These are phyloP conservation scores for Phenganax stokvisi DNA, from an alignment of 92 coral and sea anemone genomes.

Conservation along the genomic window DNA sequence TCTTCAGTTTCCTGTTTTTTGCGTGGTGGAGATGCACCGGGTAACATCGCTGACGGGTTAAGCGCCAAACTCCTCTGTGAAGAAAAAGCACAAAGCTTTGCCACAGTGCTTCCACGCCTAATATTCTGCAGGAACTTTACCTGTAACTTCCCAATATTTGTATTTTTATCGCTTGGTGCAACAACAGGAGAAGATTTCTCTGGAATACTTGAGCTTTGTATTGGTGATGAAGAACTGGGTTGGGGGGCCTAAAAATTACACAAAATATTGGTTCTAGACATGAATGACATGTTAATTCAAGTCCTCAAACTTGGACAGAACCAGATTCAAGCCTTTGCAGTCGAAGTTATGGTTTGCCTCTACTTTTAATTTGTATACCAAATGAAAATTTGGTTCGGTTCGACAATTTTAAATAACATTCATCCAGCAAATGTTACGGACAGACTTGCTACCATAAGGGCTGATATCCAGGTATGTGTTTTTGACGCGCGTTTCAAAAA, in stretches of 20 bases:
- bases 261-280: neutral
- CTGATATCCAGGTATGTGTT: too few relatives aligned
- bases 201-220: slow-evolving; percentile 41
- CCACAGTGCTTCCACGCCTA: neutral
- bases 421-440: too few relatives aligned
- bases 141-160: slow-evolving; percentile 80
- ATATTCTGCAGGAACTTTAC: slow-evolving; percentile 40
- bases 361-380: too few relatives aligned
- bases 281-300: too few relatives aligned
- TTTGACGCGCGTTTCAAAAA: too few relatives aligned
- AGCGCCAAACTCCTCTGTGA: slow-evolving; percentile 9
- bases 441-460: too few relatives aligned
- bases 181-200: slow-evolving; percentile 30
- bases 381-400: too few relatives aligned
- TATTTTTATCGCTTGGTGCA: slow-evolving; percentile 58
- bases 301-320: too few relatives aligned
- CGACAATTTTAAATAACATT: too few relatives aligned
- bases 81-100: neutral
- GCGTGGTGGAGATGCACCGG: slow-evolving; percentile 20
- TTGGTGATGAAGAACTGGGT: slow-evolving; percentile 43
- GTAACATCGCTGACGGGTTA: slow-evolving; percentile 24
- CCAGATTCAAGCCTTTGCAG: too few relatives aligned
- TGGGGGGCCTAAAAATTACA: slow-evolving; percentile 3
- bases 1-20: slow-evolving; percentile 20
- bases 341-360: too few relatives aligned